Evolutionary conservation across 2,797 vertebrate species (phyloP).

Genomic region (Dromococcyx pavoninus): DNA sequence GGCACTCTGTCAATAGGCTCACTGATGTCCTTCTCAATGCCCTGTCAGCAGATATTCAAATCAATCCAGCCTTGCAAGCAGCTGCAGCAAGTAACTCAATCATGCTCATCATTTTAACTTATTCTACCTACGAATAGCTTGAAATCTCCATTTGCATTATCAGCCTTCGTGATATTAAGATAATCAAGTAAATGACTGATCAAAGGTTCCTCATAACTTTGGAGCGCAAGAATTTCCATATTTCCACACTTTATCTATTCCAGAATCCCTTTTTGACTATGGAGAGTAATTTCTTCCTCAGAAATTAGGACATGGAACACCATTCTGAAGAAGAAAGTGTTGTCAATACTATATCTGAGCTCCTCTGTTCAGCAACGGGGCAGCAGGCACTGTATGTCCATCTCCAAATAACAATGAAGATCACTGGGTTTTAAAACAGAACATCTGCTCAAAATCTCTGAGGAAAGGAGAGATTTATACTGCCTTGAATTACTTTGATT

Average conservation of each 20-base stretch:
- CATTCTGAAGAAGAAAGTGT: not conserved
- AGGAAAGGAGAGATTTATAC: not conserved
- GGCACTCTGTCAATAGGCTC: not conserved
- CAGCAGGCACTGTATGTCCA: not conserved
- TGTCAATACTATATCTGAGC: not conserved
- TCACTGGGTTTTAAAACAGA: not conserved
- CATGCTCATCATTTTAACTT: slow-evolving; percentile 29
- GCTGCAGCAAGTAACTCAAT: slow-evolving; percentile 5
- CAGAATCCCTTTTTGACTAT: not conserved
- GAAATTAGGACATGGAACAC: not conserved
- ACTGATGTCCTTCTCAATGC: not conserved
- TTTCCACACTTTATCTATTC: not conserved
- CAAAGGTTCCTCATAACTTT: not conserved
- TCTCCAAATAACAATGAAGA: not conserved
- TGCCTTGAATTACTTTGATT: not conserved
- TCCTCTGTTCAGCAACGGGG: not conserved
- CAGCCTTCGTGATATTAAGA: slow-evolving; percentile 9
- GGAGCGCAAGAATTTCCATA: not conserved
- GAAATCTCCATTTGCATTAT: slow-evolving; percentile 54
- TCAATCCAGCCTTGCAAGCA: slow-evolving; percentile 20
- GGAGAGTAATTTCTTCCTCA: not conserved
- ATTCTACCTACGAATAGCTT: slow-evolving; percentile 32
- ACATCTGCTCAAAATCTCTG: not conserved
- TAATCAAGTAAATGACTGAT: slow-evolving; percentile 24
- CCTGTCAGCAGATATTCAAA: slow-evolving; percentile 51